Conservation (phyloP, 35 echinoderm and acorn worm species). For the Heliocidaris erythrogramma region DNA sequence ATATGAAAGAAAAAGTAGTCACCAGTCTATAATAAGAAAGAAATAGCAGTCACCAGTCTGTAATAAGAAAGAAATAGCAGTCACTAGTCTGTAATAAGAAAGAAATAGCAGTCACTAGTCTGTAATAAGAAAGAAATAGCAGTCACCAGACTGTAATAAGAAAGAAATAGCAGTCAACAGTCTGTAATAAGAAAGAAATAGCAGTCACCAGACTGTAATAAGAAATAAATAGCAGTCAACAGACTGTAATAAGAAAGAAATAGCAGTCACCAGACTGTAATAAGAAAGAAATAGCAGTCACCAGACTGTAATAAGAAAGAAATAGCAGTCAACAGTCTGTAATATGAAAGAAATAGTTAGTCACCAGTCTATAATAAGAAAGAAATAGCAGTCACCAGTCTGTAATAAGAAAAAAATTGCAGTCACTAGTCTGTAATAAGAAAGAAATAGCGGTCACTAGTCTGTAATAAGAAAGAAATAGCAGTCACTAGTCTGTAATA, state of each 20-base stretch:
- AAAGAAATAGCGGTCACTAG: not conserved
- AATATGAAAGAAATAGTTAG: not conserved
- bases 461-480: constrained; percentile 42
- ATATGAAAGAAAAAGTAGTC: not conserved
- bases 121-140: constrained; percentile 18
- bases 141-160: constrained; percentile 55
- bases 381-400: constrained; percentile 27
- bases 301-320: constrained; percentile 46
- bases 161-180: not conserved
- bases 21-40: constrained; percentile 47
- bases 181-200: constrained; percentile 42
- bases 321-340: constrained; percentile 55
- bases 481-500: constrained; percentile 56
- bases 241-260: constrained; percentile 47
- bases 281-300: not conserved
- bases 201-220: constrained; percentile 56
- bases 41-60: constrained; percentile 56
- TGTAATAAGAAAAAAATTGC: constrained; percentile 15
- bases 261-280: constrained; percentile 54
- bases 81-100: constrained; percentile 54
- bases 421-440: constrained; percentile 55
- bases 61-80: not conserved
- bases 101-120: constrained; percentile 27
- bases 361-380: constrained; percentile 47
- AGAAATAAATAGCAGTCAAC: not conserved